Evolutionary conservation across 1,140 invertebrate genomes (phyloP).

Genomic region (Drosophila jambulina): DNA sequence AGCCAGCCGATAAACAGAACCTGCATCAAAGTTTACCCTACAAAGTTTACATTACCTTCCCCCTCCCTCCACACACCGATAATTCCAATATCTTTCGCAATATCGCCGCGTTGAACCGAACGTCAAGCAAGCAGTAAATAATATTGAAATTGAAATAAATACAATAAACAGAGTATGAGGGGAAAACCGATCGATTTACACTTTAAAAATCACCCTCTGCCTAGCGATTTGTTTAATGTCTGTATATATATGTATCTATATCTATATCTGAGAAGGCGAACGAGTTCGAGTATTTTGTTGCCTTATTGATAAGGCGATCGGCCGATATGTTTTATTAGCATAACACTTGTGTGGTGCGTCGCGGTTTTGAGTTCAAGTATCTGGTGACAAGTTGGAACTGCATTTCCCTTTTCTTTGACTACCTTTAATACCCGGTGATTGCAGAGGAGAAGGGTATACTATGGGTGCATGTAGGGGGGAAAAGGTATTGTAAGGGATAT

Average conservation of each 20-base stretch:
- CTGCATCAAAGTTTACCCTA: conserved; percentile 53
- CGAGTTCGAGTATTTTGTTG: conserved; percentile 45
- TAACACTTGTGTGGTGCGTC: conserved; percentile 76
- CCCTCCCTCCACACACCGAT: conserved; percentile 2
- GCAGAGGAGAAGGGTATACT: background rate
- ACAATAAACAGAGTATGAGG: conserved; percentile 69
- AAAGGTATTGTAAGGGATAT: background rate
- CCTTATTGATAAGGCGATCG: conserved; percentile 62
- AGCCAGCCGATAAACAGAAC: conserved; percentile 56
- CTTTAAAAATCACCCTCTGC: conserved; percentile 43
- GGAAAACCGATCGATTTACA: conserved; percentile 74
- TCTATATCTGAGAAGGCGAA: conserved; percentile 27
- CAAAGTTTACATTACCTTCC: conserved; percentile 8
- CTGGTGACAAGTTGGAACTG: conserved; percentile 56
- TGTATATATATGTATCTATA: conserved; percentile 30
- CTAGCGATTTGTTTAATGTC: conserved; percentile 37
- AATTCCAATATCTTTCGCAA: conserved; percentile 35
- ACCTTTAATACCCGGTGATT: background rate
- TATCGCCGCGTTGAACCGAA: conserved; percentile 29
- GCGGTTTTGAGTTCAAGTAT: conserved; percentile 53
- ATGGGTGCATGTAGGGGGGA: too few relatives aligned
- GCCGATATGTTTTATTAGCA: conserved; percentile 80
- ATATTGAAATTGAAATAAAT: conserved; percentile 83
- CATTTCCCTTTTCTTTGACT: conserved; percentile 61
- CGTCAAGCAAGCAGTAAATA: conserved; percentile 61